phyloP scores from a whole-genome alignment of 1,140 invertebrate genomes.

The Apis dorsata region DNA sequence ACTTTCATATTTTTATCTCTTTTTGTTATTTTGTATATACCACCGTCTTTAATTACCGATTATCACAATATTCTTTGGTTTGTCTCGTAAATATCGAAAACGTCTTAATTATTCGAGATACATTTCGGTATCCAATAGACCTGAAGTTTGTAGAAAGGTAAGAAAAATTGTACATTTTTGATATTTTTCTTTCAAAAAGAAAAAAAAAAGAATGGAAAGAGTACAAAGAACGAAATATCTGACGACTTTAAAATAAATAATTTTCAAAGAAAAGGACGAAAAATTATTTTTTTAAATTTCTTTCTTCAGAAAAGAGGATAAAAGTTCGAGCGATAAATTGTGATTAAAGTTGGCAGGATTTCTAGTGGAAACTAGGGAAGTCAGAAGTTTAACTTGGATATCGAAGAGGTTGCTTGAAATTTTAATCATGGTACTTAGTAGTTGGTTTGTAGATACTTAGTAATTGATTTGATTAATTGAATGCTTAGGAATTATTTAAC shows the following conservation, averaged over 20 bases:
- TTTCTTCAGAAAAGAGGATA: too few relatives aligned
- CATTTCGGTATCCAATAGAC: conserved; percentile 4
- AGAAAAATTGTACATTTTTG: not conserved
- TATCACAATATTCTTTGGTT: conserved; percentile 56
- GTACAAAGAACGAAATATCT: not conserved
- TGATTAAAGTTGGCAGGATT: not conserved
- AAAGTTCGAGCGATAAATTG: too few relatives aligned
- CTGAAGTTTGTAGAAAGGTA: not conserved
- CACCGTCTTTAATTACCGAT: not conserved
- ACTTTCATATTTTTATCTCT: not conserved
- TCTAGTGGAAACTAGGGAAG: not conserved
- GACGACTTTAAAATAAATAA: not conserved
- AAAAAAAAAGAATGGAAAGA: not conserved
- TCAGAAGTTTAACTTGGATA: not conserved
- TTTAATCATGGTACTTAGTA: not conserved
- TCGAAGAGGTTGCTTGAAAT: not conserved
- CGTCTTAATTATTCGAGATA: conserved; percentile 62
- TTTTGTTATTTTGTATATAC: not conserved
- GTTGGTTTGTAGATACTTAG: not conserved
- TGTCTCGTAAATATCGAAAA: conserved; percentile 36
- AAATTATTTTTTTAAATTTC: too few relatives aligned
- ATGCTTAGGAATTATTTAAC: not conserved
- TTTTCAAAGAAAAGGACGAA: not conserved
- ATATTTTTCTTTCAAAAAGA: not conserved
- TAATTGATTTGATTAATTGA: conserved; percentile 1